Conservation (phyloP, 2,888 invertebrate species). For the Andrena chrysosceles region DNA sequence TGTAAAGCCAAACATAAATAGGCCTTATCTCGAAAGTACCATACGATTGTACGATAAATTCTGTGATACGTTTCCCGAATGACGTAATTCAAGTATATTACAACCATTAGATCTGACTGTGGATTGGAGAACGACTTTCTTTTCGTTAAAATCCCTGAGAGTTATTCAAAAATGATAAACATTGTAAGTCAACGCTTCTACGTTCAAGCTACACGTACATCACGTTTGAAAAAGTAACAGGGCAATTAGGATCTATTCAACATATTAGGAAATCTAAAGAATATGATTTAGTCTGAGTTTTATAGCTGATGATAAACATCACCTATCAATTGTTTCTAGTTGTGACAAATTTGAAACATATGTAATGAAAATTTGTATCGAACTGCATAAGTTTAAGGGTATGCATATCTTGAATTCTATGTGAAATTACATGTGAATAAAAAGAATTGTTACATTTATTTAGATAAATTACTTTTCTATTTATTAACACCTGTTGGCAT, state of each 20-base stretch:
- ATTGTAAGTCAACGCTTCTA: neutral
- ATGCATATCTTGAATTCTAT: conserved; percentile 32
- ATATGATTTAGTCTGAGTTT: neutral
- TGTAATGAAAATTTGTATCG: conserved; percentile 25
- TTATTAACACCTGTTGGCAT: conserved; percentile 8
- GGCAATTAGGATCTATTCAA: neutral
- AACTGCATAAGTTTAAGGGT: conserved; percentile 8
- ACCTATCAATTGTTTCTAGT: conserved; percentile 1
- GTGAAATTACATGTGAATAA: conserved; percentile 34
- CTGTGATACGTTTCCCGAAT: conserved; percentile 57
- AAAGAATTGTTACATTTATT: conserved; percentile 47
- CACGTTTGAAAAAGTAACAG: neutral
- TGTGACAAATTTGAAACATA: neutral
- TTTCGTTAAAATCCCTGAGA: neutral
- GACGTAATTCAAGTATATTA: conserved; percentile 24
- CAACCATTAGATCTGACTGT: neutral
- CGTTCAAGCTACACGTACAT: neutral
- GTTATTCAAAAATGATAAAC: neutral
- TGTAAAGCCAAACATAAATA: conserved; percentile 15
- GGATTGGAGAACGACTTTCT: neutral
- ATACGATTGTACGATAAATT: conserved; percentile 50
- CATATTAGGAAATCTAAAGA: neutral
- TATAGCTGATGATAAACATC: neutral
- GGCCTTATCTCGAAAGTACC: conserved; percentile 43
- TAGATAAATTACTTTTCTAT: neutral